Conservation (phyloP, 2,113 vertebrate genomes). For the Phaethornis superciliosus region DNA sequence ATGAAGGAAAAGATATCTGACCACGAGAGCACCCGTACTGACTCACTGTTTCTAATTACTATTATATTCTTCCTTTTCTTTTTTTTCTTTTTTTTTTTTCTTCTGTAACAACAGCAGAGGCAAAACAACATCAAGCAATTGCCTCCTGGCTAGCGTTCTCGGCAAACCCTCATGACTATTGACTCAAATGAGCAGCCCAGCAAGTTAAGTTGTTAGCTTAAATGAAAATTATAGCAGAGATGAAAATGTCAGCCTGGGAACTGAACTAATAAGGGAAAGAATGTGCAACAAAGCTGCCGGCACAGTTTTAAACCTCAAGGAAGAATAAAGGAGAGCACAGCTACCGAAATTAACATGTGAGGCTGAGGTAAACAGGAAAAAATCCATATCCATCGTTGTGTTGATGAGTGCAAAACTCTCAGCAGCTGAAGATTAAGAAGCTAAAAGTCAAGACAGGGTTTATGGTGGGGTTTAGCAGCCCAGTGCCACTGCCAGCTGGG, state of each 20-base stretch:
- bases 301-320: background rate
- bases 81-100: background rate
- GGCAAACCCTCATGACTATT: background rate
- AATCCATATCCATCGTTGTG: background rate
- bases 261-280: constrained; percentile 33
- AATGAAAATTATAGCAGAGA: constrained; percentile 34
- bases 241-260: constrained; percentile 43
- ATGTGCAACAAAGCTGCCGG: background rate
- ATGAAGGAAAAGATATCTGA: constrained; percentile 6
- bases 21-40: background rate
- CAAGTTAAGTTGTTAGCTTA: constrained; percentile 41
- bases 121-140: constrained; percentile 20
- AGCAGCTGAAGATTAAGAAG: background rate
- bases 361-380: background rate
- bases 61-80: background rate
- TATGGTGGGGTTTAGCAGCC: background rate
- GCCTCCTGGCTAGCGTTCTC: constrained; percentile 9
- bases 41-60: constrained; percentile 42
- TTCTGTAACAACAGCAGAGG: background rate
- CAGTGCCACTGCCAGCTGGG: background rate
- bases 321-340: background rate
- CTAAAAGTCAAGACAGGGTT: background rate
- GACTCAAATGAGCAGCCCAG: constrained; percentile 51
- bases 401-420: background rate
- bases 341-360: background rate